Evolutionary conservation across 2,888 invertebrate species (phyloP).

Genomic region (Cremastobaeus sp.): DNA sequence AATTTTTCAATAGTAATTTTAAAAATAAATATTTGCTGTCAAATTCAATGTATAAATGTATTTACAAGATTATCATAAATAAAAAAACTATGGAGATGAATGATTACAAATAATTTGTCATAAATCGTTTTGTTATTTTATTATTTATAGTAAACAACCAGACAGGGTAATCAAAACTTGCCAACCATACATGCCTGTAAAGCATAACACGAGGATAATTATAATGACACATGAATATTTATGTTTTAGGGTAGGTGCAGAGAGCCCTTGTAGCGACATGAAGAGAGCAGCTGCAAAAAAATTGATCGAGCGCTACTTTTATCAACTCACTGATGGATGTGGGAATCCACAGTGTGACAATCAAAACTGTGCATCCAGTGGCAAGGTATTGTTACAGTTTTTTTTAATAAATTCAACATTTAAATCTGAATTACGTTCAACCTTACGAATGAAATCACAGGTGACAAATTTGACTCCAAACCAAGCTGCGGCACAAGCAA

Average conservation of each 20-base stretch:
- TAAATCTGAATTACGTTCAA: too few relatives aligned
- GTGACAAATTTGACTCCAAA: constrained; percentile 88
- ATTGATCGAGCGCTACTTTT: constrained; percentile 94
- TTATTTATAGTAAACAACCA: too few relatives aligned
- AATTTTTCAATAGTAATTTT: too few relatives aligned
- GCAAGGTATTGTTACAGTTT: constrained; percentile 87
- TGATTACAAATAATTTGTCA: too few relatives aligned
- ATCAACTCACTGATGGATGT: constrained; percentile 94
- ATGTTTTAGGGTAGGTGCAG: constrained; percentile 73
- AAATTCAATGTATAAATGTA: too few relatives aligned
- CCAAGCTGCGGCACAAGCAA: constrained; percentile 93
- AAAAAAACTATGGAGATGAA: too few relatives aligned
- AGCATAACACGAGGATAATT: too few relatives aligned
- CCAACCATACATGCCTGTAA: too few relatives aligned
- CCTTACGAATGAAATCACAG: too few relatives aligned
- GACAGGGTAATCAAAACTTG: not conserved
- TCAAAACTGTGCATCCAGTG: constrained; percentile 93
- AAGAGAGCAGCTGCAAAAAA: constrained; percentile 85
- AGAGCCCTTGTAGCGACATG: constrained; percentile 78
- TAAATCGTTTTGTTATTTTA: too few relatives aligned
- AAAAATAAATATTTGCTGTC: too few relatives aligned
- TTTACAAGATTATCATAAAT: too few relatives aligned
- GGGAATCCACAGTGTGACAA: constrained; percentile 93
- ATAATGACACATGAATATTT: not conserved
- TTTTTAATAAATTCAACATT: not conserved